Evolutionary conservation across 2,888 invertebrate species (phyloP).

Genomic region (Anaspis maculata): DNA sequence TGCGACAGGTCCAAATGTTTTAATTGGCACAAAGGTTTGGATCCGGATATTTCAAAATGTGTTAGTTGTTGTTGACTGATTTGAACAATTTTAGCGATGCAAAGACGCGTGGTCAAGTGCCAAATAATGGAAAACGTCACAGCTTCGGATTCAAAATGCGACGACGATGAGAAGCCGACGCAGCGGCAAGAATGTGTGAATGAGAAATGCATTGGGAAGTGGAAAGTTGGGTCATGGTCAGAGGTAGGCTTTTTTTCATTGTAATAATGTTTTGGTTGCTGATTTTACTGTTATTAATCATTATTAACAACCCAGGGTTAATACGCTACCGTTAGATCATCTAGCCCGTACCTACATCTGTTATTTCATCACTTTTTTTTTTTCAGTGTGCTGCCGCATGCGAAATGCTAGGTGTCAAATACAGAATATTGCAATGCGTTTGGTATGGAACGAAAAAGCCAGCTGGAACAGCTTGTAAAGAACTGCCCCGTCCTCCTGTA

Average conservation of each 20-base stretch:
- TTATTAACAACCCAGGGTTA: no score
- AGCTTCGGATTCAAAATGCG: constrained; percentile 51
- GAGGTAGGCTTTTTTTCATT: constrained; percentile 49
- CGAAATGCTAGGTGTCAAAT: constrained; percentile 74
- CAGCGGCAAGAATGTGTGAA: constrained; percentile 73
- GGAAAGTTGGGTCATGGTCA: constrained; percentile 90
- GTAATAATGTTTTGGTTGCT: no score
- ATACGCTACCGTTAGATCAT: no score
- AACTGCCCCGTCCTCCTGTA: constrained; percentile 66
- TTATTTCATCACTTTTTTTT: not conserved
- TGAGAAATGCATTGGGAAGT: constrained; percentile 77
- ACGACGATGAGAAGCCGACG: constrained; percentile 63
- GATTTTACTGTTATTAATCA: no score
- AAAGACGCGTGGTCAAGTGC: constrained; percentile 61
- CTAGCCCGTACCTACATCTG: not conserved
- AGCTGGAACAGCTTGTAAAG: constrained; percentile 79
- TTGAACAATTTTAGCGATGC: constrained; percentile 50
- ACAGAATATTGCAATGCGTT: constrained; percentile 83
- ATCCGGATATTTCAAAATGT: no score
- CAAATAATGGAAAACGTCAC: constrained; percentile 38
- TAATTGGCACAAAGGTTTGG: constrained; percentile 62
- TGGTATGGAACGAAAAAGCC: constrained; percentile 81
- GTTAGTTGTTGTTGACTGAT: not conserved
- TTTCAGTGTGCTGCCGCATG: constrained; percentile 79
- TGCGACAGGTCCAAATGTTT: constrained; percentile 70